phyloP scores from a whole-genome alignment of 2,888 invertebrate species.

The Pogonocherus hispidulus region DNA sequence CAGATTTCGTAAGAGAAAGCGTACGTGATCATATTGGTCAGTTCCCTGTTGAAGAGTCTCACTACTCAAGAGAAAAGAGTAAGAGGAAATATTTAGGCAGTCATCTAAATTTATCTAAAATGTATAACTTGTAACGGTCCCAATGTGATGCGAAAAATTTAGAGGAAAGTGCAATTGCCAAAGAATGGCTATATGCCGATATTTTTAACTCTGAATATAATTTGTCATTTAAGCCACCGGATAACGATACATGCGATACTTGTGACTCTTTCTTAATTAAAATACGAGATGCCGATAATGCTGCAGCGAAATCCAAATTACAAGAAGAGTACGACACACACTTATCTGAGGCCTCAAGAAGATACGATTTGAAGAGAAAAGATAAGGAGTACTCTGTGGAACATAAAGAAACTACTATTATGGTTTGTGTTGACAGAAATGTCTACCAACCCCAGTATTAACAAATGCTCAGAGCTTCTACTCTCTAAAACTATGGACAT shows the following conservation, averaged over 20 bases:
- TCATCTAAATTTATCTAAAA: neutral
- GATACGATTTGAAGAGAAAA: neutral
- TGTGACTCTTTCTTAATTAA: conserved; percentile 2
- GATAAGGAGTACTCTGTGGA: conserved; percentile 2
- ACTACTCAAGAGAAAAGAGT: neutral
- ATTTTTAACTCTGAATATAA: conserved; percentile 4
- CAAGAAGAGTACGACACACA: neutral
- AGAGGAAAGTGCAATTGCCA: neutral
- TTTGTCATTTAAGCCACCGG: neutral
- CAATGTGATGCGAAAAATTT: conserved; percentile 1
- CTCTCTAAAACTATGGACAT: conserved; percentile 43
- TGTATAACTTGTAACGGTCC: neutral
- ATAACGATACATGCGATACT: neutral
- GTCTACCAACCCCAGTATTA: conserved; percentile 40
- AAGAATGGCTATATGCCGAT: neutral
- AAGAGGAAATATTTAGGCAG: neutral
- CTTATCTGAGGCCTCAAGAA: neutral
- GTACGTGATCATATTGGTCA: neutral
- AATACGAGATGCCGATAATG: neutral
- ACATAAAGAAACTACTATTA: neutral
- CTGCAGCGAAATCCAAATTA: neutral
- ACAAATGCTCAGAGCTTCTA: conserved; percentile 46
- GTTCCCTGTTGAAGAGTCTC: neutral
- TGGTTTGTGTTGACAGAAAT: conserved; percentile 33
- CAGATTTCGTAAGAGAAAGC: neutral